These are phyloP conservation scores for Musca domestica DNA, from an alignment of 1,140 invertebrate genomes.

Conservation along the genomic window DNA sequence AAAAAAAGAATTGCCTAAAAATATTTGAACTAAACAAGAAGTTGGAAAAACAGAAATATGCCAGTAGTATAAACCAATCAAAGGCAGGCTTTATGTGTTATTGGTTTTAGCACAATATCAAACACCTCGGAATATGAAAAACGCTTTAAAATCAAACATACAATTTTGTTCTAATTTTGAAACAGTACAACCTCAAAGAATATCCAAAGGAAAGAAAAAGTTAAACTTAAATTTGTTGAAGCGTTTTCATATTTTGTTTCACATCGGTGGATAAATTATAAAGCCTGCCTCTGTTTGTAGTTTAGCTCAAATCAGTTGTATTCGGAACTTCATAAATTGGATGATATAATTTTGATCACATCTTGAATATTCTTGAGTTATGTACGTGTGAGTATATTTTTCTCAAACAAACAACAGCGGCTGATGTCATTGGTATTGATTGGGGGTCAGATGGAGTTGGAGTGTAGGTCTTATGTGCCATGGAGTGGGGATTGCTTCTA, in stretches of 20 bases:
- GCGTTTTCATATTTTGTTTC: too few species aligned
- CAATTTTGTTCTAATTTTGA: not conserved
- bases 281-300: conserved; percentile 31
- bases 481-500: not conserved
- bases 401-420: conserved; percentile 12
- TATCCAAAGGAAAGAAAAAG: too few species aligned
- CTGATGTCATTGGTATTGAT: conserved; percentile 16
- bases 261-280: not conserved
- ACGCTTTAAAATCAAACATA: too few species aligned
- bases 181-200: not conserved
- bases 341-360: conserved; percentile 17
- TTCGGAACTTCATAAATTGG: conserved; percentile 26
- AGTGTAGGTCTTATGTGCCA: too few species aligned
- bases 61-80: conserved; percentile 53
- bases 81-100: conserved; percentile 27
- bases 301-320: conserved; percentile 55
- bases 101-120: too few species aligned
- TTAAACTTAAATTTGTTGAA: too few species aligned
- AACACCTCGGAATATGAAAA: too few species aligned
- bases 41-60: not conserved
- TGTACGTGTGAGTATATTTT: not conserved
- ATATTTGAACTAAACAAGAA: not conserved
- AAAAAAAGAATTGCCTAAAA: not conserved
- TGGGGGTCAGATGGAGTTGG: not conserved
- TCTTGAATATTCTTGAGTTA: not conserved